Conservation (phyloP, 2,113 vertebrate genomes). For the Tiliqua scincoides region DNA sequence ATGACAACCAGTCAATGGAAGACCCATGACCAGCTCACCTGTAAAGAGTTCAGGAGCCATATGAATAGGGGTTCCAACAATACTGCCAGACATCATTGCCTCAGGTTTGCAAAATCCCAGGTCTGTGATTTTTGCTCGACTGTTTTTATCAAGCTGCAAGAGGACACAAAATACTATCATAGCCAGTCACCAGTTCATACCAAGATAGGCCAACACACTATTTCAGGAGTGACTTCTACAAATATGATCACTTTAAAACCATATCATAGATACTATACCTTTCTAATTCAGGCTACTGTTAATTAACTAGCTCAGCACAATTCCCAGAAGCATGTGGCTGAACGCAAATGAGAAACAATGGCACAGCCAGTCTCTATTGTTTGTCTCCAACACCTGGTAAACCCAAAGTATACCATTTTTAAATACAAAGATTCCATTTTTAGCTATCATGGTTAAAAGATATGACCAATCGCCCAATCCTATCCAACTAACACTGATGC, state of each 20-base stretch:
- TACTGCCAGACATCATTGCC: slow-evolving; percentile 99
- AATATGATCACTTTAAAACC: neutral
- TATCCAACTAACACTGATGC: too few species aligned
- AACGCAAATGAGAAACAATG: neutral
- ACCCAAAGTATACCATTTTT: neutral
- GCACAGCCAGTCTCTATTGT: neutral
- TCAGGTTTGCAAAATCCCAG: slow-evolving; percentile 98
- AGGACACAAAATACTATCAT: neutral
- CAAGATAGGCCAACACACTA: neutral
- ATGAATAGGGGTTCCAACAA: slow-evolving; percentile 97
- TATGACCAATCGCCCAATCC: neutral
- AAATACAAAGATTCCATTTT: neutral
- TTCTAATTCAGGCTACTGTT: neutral
- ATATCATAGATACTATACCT: neutral
- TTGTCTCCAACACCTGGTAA: neutral
- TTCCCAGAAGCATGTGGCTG: neutral
- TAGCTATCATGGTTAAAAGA: neutral
- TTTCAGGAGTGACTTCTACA: neutral
- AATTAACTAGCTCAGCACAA: neutral
- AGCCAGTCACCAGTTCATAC: neutral
- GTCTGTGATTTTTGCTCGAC: slow-evolving; percentile 97
- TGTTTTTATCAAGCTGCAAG: slow-evolving; percentile 92
- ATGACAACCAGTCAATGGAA: neutral
- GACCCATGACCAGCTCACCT: slow-evolving; percentile 74
- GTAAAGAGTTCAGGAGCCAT: slow-evolving; percentile 99